These are phyloP conservation scores for Aphelenchoides fujianensis DNA, from an alignment of 1,140 invertebrate genomes.

Conservation along the genomic window DNA sequence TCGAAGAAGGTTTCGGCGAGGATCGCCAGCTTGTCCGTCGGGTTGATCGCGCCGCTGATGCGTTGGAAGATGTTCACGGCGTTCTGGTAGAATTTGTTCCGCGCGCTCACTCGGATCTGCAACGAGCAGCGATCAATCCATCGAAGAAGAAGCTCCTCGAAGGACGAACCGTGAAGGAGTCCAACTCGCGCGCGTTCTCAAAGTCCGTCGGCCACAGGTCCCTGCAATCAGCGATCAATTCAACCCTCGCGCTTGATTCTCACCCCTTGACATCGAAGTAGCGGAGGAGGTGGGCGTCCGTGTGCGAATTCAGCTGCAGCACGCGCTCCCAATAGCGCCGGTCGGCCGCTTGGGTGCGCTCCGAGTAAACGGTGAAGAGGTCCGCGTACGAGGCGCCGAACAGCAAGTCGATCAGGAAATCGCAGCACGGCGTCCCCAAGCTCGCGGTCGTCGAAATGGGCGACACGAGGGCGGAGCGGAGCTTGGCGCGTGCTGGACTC, in stretches of 20 bases:
- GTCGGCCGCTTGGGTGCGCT: conserved; percentile 76
- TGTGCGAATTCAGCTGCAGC: conserved; percentile 76
- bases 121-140: too few species aligned
- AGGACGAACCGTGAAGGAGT: conserved; percentile 2
- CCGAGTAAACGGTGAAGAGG: conserved; percentile 77
- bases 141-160: too few species aligned
- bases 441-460: neutral
- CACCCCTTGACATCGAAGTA: conserved; percentile 78
- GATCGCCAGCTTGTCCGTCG: conserved; percentile 75
- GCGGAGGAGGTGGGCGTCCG: conserved; percentile 74
- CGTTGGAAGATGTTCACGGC: conserved; percentile 75
- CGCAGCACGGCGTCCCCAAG: conserved; percentile 65
- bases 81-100: conserved; percentile 44
- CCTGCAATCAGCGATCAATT: too few species aligned
- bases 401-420: conserved; percentile 73
- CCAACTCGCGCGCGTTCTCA: neutral
- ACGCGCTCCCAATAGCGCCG: conserved; percentile 76
- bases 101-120: conserved; percentile 35
- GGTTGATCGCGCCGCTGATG: conserved; percentile 75
- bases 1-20: conserved; percentile 75
- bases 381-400: conserved; percentile 76
- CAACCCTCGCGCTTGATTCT: too few species aligned
- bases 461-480: neutral
- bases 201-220: neutral
- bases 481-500: neutral